Conservation (phyloP, 2,113 vertebrate species). For the Zosterops hypoxanthus region DNA sequence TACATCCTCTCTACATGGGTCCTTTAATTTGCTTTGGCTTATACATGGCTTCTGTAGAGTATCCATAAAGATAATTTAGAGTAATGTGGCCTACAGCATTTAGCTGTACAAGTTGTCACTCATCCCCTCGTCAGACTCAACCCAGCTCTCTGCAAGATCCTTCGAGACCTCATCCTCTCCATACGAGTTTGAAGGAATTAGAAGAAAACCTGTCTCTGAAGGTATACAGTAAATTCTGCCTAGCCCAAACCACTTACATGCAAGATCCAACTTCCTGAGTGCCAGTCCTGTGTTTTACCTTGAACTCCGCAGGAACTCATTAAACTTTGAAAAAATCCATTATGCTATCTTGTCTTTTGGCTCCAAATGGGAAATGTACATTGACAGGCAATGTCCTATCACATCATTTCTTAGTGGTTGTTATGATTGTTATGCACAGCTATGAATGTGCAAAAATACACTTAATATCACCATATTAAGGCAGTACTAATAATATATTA, state of each 20-base stretch:
- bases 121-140: neutral
- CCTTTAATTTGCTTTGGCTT: neutral
- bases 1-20: neutral
- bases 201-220: neutral
- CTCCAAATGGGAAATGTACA: neutral
- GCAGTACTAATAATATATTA: neutral
- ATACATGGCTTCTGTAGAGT: neutral
- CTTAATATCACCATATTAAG: conserved; percentile 4
- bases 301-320: neutral
- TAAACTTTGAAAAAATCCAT: conserved; percentile 2
- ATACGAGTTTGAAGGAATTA: neutral
- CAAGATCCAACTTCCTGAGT: neutral
- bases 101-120: neutral
- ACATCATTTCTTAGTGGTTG: neutral
- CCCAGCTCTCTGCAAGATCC: neutral
- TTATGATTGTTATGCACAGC: neutral
- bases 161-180: neutral
- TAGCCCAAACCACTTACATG: neutral
- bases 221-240: neutral
- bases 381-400: neutral
- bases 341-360: neutral
- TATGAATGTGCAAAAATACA: neutral
- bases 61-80: neutral
- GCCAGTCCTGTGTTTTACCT: neutral
- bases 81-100: neutral